A percentile compares a stretch with the other conserved stretches of the same genome.
phyloP scores from a whole-genome alignment of 2,888 invertebrate genomes.

The Macrosiphum euphorbiae region DNA sequence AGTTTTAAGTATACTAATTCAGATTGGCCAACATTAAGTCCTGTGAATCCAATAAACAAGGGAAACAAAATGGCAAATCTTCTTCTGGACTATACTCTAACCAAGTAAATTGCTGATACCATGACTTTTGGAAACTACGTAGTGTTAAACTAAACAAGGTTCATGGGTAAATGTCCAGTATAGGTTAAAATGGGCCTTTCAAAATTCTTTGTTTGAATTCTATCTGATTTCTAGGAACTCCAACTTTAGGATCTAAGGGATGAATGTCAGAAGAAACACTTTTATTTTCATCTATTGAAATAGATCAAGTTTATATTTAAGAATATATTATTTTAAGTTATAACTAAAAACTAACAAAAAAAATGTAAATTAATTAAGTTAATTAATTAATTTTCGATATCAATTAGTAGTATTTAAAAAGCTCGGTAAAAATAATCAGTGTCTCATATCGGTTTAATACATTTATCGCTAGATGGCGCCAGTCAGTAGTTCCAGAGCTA shows the following conservation, averaged over 20 bases:
- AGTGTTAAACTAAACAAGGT: background rate
- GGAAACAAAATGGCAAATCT: background rate
- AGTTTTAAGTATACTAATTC: too few relatives aligned
- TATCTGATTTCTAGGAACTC: background rate
- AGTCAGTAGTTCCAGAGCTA: too few relatives aligned
- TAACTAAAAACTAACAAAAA: too few relatives aligned
- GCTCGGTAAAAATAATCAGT: too few relatives aligned
- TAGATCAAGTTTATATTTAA: background rate
- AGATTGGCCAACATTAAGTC: too few relatives aligned
- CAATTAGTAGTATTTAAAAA: too few relatives aligned
- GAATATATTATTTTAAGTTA: background rate
- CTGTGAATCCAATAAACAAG: too few relatives aligned
- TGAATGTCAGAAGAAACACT: background rate
- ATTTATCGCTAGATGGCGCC: too few relatives aligned
- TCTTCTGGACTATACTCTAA: constrained; percentile 3
- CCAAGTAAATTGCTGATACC: constrained; percentile 5
- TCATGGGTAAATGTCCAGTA: background rate
- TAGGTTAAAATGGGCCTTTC: background rate
- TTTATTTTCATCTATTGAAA: background rate
- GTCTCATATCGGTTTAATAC: too few relatives aligned
- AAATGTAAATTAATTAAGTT: too few relatives aligned
- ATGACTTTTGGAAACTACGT: background rate
- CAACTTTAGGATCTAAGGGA: background rate
- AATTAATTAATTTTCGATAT: too few relatives aligned
- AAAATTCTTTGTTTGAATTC: constrained; percentile 1